Conservation (phyloP, 2,888 invertebrate species). For the Eupithecia insigniata region DNA sequence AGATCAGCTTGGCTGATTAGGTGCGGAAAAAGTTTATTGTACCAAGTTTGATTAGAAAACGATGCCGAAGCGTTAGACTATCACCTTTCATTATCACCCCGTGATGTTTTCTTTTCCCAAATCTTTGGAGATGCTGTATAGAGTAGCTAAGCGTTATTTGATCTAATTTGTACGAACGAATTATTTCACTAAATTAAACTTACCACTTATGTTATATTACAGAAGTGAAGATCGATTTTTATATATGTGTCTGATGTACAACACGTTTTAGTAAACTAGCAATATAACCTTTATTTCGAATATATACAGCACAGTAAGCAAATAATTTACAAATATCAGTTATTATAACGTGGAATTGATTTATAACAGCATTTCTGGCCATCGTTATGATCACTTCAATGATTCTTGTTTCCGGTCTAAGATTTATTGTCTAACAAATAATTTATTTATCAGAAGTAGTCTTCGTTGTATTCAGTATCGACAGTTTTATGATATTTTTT, state of each 20-base stretch:
- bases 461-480: conserved; percentile 35
- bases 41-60: conserved; percentile 72
- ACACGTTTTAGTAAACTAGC: neutral
- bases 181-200: neutral
- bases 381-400: conserved; percentile 39
- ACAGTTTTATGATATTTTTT: conserved; percentile 26
- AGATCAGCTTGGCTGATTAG: conserved; percentile 62
- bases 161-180: neutral
- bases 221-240: neutral
- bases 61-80: conserved; percentile 58
- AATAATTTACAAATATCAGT: conserved; percentile 8
- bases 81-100: conserved; percentile 58
- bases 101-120: conserved; percentile 53
- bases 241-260: neutral
- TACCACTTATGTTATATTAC: neutral
- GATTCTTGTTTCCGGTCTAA: conserved; percentile 37
- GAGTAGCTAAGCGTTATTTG: neutral
- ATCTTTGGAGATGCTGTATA: conserved; percentile 45
- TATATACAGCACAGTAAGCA: conserved; percentile 7
- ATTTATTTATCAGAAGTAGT: conserved; percentile 36
- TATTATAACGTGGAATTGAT: conserved; percentile 32
- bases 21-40: conserved; percentile 66
- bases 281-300: neutral
- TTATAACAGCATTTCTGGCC: conserved; percentile 31
- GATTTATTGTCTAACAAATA: conserved; percentile 35